phyloP scores from a whole-genome alignment of 2,797 vertebrate genomes.

The Galaxias olidus region DNA sequence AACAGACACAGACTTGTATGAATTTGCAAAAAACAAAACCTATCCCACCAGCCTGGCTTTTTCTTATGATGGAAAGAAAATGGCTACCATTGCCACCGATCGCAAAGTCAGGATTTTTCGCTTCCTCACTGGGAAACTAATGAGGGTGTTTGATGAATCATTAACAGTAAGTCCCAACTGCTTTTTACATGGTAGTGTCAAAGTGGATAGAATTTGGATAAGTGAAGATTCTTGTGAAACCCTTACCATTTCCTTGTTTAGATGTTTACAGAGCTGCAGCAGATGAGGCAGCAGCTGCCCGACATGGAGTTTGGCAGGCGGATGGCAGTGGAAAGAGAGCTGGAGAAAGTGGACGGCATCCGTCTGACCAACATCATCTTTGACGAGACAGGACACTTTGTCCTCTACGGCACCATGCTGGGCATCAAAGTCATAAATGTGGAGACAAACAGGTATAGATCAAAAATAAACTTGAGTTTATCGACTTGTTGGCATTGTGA shows the following conservation, averaged over 20 bases:
- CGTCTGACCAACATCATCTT: conserved; percentile 94
- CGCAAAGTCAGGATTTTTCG: conserved; percentile 97
- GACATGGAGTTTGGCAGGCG: conserved; percentile 98
- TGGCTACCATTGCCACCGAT: conserved; percentile 94
- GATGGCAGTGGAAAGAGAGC: conserved; percentile 95
- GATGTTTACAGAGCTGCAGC: conserved; percentile 99
- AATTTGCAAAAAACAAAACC: conserved; percentile 95
- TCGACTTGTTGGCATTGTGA: no score
- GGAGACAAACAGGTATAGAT: conserved; percentile 89
- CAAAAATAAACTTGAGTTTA: no score
- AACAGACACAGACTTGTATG: conserved; percentile 97
- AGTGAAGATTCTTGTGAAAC: no score
- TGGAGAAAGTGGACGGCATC: conserved; percentile 96
- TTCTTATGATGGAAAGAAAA: conserved; percentile 92
- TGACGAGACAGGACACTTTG: conserved; percentile 98
- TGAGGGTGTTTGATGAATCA: conserved; percentile 96
- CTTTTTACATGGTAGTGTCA: neutral
- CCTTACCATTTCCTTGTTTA: conserved; percentile 47
- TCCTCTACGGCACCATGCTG: conserved; percentile 97
- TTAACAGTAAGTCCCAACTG: conserved; percentile 87
- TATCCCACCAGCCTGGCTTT: conserved; percentile 92
- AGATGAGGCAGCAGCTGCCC: conserved; percentile 97
- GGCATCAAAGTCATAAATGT: conserved; percentile 99
- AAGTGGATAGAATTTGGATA: no score
- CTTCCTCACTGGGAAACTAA: conserved; percentile 94